Base-by-base conservation (phyloP, 2,888 invertebrate species). In the Sericinus montela region DNA sequence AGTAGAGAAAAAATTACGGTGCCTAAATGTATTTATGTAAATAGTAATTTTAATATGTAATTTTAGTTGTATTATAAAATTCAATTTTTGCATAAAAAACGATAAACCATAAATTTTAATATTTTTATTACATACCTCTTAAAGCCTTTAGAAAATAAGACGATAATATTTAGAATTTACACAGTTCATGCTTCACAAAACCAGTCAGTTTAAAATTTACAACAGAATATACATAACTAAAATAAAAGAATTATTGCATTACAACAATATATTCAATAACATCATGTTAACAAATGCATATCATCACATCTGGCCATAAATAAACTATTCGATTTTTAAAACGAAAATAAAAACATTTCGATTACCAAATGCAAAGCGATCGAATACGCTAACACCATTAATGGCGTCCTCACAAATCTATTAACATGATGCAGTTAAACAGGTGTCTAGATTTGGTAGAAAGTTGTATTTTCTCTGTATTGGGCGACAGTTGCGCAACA, bases 21-120 rank as follows among this genome's bases (percentile, higher is more conserved):
- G 88, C 87, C 88, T 87, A 87, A 88, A 88, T 88, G 88, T 88
- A 88, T 88, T 88, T 88, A 88, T 88, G 88, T 88, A 88, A 88
- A 88, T 88, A 88, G 88, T 88, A 87, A 87, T 87, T 87, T 88
- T 88, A 87, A 85, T 81, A 76, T 80, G 70, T 78, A 82, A 83
- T 80, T 79, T 67, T 87, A 88, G 85, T 77, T 86, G 82, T 88
- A 86, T 77, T 72, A 85, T 86, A 84, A 81, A 80, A 72, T 75
- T 72, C 75, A 80, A n/a, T 82, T 80, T 86, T 86, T 85, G 83
- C 83, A 84, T 83, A 85, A 85, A 86, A 77, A 73, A 68, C 64
- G 74, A 79, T 78, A 80, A 80, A 80, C 70, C 29, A 29, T 4
- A 10, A 59, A 71, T 69, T 57, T 50, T 59, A 56, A 41, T 14